Evolutionary conservation across 2,113 vertebrate species (phyloP).

Genomic region (Dicerorhinus sumatrensis): DNA sequence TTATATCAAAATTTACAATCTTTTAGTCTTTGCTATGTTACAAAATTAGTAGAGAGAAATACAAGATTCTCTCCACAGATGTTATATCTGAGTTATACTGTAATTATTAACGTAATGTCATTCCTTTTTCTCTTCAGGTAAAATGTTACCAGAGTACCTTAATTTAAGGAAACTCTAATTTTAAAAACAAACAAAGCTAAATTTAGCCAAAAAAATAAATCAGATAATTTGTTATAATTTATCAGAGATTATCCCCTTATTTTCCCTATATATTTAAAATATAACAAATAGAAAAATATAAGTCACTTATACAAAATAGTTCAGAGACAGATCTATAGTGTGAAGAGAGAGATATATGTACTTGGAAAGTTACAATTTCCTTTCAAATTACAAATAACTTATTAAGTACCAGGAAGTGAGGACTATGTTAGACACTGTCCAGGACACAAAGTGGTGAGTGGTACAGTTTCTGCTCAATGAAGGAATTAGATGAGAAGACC

Average conservation of each 20-base stretch:
- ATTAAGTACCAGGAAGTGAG: background rate
- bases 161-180: background rate
- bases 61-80: background rate
- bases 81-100: background rate
- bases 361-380: background rate
- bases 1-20: background rate
- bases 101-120: background rate
- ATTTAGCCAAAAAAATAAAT: background rate
- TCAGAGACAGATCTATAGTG: background rate
- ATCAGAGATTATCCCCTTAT: background rate
- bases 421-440: background rate
- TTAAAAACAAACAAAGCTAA: background rate
- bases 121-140: background rate
- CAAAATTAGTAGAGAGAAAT: background rate
- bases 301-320: background rate
- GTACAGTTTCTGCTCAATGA: background rate
- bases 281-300: background rate
- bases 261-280: conserved; percentile 4
- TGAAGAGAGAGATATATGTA: background rate
- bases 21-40: background rate
- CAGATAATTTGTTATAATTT: background rate
- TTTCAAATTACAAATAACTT: conserved; percentile 25
- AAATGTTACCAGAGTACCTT: background rate
- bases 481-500: background rate
- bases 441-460: background rate